Percentiles rank a stretch among this genome's conserved stretches.
Conservation (phyloP, 2,888 invertebrate species). For the Macaria liturata region DNA sequence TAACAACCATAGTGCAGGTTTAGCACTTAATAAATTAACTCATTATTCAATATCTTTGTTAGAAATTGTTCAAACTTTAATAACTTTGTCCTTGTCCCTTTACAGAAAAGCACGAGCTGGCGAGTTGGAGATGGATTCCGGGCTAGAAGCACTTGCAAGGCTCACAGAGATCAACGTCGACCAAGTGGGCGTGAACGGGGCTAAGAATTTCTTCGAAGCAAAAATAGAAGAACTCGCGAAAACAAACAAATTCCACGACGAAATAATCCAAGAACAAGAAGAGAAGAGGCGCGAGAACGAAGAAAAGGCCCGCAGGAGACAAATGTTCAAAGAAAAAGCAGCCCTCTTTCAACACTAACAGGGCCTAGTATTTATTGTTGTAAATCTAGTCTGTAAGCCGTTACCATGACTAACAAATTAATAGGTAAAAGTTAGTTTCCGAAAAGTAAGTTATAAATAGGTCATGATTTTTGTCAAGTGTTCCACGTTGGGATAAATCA, state of each 20-base stretch:
- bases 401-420: slow-evolving; percentile 66
- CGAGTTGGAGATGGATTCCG: slow-evolving; percentile 93
- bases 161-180: slow-evolving; percentile 96
- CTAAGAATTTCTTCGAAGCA: slow-evolving; percentile 97
- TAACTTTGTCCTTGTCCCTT: too few species aligned
- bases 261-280: slow-evolving; percentile 96
- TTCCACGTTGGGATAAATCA: too few species aligned
- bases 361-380: slow-evolving; percentile 36
- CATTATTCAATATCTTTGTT: too few species aligned
- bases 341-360: slow-evolving; percentile 87
- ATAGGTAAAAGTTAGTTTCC: neutral
- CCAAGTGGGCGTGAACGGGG: slow-evolving; percentile 96
- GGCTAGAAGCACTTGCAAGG: slow-evolving; percentile 92
- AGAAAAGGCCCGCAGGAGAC: slow-evolving; percentile 90
- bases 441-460: too few species aligned
- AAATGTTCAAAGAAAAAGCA: slow-evolving; percentile 94
- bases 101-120: slow-evolving; percentile 94
- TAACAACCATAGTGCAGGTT: too few species aligned
- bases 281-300: slow-evolving; percentile 92
- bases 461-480: too few species aligned
- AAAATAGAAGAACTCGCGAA: slow-evolving; percentile 95
- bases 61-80: too few species aligned
- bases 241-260: slow-evolving; percentile 94
- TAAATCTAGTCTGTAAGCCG: slow-evolving; percentile 76
- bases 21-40: too few species aligned